Percentiles rank a stretch among this genome's conserved stretches.
Evolutionary conservation across 2,113 vertebrate species (phyloP).

Genomic region (Perca fluviatilis): DNA sequence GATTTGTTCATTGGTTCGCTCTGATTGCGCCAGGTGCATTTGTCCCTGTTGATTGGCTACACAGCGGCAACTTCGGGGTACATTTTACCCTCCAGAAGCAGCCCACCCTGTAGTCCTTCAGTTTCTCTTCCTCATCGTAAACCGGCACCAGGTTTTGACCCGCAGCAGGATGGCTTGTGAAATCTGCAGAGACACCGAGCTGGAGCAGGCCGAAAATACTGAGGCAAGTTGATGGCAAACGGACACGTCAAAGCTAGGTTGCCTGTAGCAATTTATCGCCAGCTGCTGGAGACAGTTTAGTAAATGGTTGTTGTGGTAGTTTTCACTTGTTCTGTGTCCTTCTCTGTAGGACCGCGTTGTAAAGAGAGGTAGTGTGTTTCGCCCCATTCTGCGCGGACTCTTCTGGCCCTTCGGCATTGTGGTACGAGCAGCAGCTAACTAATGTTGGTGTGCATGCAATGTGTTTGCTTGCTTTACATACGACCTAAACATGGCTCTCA

Average conservation of each 20-base stretch:
- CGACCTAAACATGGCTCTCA: fast-evolving
- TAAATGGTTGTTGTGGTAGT: too few species aligned
- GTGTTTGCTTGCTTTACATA: too few species aligned
- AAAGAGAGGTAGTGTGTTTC: conserved; percentile 63
- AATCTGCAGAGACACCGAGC: conserved; percentile 13
- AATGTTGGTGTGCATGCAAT: fast-evolving
- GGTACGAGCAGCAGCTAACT: conserved; percentile 63
- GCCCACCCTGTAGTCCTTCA: fast-evolving
- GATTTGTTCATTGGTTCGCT: conserved; percentile 42
- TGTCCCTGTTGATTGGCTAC: conserved; percentile 64
- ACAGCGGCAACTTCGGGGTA: neutral
- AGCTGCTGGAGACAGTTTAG: too few species aligned
- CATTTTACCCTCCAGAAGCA: conserved; percentile 21
- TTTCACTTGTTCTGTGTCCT: neutral
- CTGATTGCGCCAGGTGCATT: conserved; percentile 56
- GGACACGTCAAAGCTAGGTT: fast-evolving
- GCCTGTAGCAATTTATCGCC: neutral
- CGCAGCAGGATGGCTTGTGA: conserved; percentile 67
- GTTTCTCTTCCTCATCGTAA: neutral
- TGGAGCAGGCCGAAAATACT: neutral
- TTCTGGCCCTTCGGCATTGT: conserved; percentile 81
- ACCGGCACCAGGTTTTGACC: neutral
- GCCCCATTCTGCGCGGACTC: conserved; percentile 68
- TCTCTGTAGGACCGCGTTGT: conserved; percentile 59
- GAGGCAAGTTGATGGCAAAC: conserved; percentile 31